phyloP scores from a whole-genome alignment of 2,888 invertebrate genomes.

The Chelonus formosanus region DNA sequence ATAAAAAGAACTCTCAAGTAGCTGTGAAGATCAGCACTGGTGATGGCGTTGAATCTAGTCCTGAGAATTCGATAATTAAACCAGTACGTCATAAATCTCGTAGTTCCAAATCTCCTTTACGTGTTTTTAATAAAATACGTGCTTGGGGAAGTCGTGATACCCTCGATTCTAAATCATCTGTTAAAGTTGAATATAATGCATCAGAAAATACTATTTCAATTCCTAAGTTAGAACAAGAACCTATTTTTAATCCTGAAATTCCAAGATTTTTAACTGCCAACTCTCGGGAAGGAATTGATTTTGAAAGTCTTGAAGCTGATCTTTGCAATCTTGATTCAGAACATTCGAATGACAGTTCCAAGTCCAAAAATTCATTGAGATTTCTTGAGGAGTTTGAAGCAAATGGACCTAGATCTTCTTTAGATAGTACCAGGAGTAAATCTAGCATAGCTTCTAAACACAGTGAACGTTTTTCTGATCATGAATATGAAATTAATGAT shows the following conservation, averaged over 20 bases:
- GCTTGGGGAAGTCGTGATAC: slow-evolving; percentile 61
- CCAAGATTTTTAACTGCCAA: slow-evolving; percentile 58
- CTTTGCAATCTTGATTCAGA: slow-evolving; percentile 57
- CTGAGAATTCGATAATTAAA: slow-evolving; percentile 56
- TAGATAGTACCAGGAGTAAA: slow-evolving; percentile 45
- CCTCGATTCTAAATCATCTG: slow-evolving; percentile 47
- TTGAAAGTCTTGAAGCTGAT: slow-evolving; percentile 59
- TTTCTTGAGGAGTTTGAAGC: slow-evolving; percentile 48
- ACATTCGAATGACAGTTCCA: slow-evolving; percentile 55
- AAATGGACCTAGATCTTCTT: slow-evolving; percentile 47
- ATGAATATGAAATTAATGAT: slow-evolving; percentile 38
- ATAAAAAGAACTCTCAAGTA: slow-evolving; percentile 54
- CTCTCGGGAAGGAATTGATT: slow-evolving; percentile 62
- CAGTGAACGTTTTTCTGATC: slow-evolving; percentile 44
- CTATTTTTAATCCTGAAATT: slow-evolving; percentile 30
- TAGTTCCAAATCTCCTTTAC: slow-evolving; percentile 58
- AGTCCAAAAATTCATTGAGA: slow-evolving; percentile 52
- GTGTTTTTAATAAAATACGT: slow-evolving; percentile 57
- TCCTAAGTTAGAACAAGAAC: slow-evolving; percentile 45
- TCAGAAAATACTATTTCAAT: slow-evolving; percentile 52
- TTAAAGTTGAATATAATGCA: slow-evolving; percentile 55
- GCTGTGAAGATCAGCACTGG: slow-evolving; percentile 54
- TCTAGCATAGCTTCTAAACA: slow-evolving; percentile 45
- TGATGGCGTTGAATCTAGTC: slow-evolving; percentile 58
- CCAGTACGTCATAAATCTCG: slow-evolving; percentile 55